phyloP scores from a whole-genome alignment of 2,797 vertebrate species.

The Heteromormyrus szaboi region DNA sequence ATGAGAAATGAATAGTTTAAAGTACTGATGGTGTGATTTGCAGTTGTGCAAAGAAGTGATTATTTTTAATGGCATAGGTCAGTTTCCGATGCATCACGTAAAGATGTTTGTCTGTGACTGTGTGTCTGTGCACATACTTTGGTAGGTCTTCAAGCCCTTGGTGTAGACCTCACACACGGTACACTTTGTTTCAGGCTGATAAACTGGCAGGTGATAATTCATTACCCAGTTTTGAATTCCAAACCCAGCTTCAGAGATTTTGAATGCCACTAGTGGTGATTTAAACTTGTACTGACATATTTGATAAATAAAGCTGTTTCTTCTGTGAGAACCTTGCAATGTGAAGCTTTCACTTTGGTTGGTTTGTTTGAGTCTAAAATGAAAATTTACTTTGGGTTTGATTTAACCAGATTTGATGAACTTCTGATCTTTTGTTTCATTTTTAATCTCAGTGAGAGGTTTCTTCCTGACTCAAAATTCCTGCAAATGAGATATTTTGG shows the following conservation, averaged over 20 bases:
- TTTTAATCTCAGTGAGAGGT: slow-evolving; percentile 73
- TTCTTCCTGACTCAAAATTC: slow-evolving; percentile 73
- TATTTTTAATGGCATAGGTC: not conserved
- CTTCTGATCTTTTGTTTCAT: slow-evolving; percentile 66
- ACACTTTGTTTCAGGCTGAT: not conserved
- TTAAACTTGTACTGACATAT: not conserved
- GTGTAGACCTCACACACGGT: not conserved
- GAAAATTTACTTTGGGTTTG: not conserved
- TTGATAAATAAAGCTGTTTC: not conserved
- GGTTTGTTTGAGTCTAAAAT: not conserved
- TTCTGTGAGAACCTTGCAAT: not conserved
- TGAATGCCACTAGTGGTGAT: not conserved
- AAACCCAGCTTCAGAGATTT: not conserved
- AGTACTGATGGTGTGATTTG: not conserved
- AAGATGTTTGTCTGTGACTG: not conserved
- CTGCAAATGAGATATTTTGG: slow-evolving; percentile 66
- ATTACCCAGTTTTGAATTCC: not conserved
- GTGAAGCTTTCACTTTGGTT: not conserved
- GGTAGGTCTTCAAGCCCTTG: not conserved
- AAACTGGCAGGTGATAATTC: not conserved
- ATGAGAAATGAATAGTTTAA: not conserved
- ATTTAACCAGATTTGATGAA: slow-evolving; percentile 57
- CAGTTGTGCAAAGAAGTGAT: not conserved
- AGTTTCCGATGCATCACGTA: not conserved
- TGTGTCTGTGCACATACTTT: not conserved